These are phyloP conservation scores for Celastrina argiolus DNA, from an alignment of 2,888 invertebrate genomes.

Conservation along the genomic window DNA sequence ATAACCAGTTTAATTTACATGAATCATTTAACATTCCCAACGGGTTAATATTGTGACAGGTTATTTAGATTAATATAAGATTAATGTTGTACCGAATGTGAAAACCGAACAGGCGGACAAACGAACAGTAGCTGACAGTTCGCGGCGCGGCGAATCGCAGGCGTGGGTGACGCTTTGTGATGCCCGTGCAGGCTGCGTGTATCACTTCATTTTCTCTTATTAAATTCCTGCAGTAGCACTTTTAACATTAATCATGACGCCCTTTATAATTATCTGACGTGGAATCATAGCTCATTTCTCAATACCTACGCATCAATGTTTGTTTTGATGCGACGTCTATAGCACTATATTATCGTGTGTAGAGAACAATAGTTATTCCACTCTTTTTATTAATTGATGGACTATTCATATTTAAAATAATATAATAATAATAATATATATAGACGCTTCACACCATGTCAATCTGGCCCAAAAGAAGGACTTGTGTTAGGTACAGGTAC, in stretches of 20 bases:
- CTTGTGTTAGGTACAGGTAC: too few species aligned
- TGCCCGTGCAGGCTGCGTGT: slow-evolving; percentile 26
- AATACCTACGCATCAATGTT: slow-evolving; percentile 33
- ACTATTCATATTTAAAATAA: background rate
- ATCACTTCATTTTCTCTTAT: slow-evolving; percentile 66
- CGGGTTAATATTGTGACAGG: slow-evolving; percentile 15
- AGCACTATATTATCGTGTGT: too few species aligned
- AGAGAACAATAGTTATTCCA: background rate
- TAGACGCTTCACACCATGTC: too few species aligned
- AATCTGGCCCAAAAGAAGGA: too few species aligned
- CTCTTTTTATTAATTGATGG: background rate
- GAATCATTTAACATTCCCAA: slow-evolving; percentile 7
- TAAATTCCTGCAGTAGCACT: slow-evolving; percentile 59
- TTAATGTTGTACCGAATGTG: slow-evolving; percentile 20
- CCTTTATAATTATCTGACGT: slow-evolving; percentile 42
- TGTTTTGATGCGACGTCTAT: slow-evolving; percentile 25
- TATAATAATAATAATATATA: too few species aligned
- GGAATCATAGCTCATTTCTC: slow-evolving; percentile 31
- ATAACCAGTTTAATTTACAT: background rate
- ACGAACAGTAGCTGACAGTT: slow-evolving; percentile 64
- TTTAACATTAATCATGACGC: slow-evolving; percentile 56
- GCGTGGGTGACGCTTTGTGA: slow-evolving; percentile 62
- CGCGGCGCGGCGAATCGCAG: slow-evolving; percentile 45
- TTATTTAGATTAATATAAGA: slow-evolving; percentile 22
- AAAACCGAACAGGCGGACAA: slow-evolving; percentile 35